phyloP scores from a whole-genome alignment of 2,888 invertebrate genomes.

The Gerosis bhagava region DNA sequence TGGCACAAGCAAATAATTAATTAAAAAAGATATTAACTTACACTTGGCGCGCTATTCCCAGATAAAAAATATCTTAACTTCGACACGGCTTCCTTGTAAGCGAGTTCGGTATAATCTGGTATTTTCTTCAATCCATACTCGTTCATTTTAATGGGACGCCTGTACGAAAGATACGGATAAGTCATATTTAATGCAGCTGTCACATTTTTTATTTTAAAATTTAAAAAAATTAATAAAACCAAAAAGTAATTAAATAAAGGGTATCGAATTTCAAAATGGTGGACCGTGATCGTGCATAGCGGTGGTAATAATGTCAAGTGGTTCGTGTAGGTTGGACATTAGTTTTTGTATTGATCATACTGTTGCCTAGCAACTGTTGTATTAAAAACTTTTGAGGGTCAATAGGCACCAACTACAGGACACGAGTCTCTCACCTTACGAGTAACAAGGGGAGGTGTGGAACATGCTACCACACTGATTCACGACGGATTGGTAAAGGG shows the following conservation, averaged over 20 bases:
- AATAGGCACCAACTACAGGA: too few species aligned
- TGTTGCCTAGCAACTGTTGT: conserved; percentile 59
- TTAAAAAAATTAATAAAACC: conserved; percentile 33
- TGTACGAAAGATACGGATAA: conserved; percentile 56
- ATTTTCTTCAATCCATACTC: conserved; percentile 81
- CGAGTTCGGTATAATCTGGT: conserved; percentile 91
- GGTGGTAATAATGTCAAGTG: conserved; percentile 34
- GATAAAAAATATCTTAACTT: conserved; percentile 89
- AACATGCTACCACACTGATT: too few species aligned
- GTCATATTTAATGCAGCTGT: conserved; percentile 38
- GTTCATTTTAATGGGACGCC: conserved; percentile 70
- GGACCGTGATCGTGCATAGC: conserved; percentile 59
- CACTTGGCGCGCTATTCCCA: conserved; percentile 87
- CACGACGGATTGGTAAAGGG: too few species aligned
- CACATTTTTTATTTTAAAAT: conserved; percentile 41
- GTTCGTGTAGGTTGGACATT: conserved; percentile 41
- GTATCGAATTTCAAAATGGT: conserved; percentile 46
- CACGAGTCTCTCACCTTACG: too few species aligned
- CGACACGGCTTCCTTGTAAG: conserved; percentile 92
- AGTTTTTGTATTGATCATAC: conserved; percentile 76
- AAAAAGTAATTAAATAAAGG: conserved; percentile 39
- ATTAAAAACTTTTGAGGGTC: too few species aligned
- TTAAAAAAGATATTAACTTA: too few species aligned
- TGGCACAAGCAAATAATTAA: too few species aligned
- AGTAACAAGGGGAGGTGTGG: too few species aligned